Percentiles rank a stretch among this genome's conserved stretches.
phyloP scores from a whole-genome alignment of 2,113 vertebrate genomes.

The Redunca redunca region DNA sequence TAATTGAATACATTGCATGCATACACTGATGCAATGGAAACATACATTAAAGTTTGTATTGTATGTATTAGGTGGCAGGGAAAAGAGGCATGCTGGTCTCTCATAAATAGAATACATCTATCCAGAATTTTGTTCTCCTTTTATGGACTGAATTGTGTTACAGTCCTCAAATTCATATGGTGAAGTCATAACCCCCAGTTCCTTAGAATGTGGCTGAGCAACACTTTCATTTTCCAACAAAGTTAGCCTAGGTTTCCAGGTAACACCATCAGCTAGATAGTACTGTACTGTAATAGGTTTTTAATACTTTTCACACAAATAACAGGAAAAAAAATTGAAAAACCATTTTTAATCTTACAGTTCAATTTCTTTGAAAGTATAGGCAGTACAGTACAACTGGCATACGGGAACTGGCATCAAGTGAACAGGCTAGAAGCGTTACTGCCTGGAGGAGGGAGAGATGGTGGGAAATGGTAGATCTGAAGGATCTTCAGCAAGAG shows the following conservation, averaged over 20 bases:
- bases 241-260: neutral
- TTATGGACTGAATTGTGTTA: neutral
- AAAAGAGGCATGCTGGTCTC: neutral
- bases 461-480: neutral
- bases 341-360: neutral
- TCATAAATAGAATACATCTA: neutral
- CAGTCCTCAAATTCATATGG: neutral
- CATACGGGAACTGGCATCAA: accelerated
- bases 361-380: neutral
- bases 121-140: neutral
- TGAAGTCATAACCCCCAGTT: neutral
- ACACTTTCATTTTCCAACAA: neutral
- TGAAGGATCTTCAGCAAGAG: neutral
- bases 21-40: neutral
- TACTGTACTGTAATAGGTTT: neutral
- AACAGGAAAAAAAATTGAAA: neutral
- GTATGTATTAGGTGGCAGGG: neutral
- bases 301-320: neutral
- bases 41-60: neutral
- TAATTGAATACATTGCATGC: neutral
- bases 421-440: neutral
- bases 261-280: neutral
- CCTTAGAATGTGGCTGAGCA: neutral
- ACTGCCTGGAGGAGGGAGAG: neutral
- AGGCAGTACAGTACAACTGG: neutral